Conservation (phyloP, 2,113 vertebrate genomes). For the Eleginops maclovinus region DNA sequence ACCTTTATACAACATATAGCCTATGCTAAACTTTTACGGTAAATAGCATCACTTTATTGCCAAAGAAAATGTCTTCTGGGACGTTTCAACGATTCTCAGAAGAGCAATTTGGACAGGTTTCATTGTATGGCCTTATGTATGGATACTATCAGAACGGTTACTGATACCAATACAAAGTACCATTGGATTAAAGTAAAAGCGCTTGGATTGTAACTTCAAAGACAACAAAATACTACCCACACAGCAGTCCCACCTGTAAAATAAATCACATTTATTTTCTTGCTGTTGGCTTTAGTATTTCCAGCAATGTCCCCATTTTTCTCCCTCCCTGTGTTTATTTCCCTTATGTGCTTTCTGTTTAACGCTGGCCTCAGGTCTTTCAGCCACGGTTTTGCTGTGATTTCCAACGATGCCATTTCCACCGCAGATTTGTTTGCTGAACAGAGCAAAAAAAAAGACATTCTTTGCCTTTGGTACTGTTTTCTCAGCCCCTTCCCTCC, state of each 20-base stretch:
- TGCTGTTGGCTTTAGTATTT: neutral
- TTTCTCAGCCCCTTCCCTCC: conserved; percentile 45
- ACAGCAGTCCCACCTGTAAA: neutral
- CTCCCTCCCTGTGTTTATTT: neutral
- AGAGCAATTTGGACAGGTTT: neutral
- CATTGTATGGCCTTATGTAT: neutral
- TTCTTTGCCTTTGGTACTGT: conserved; percentile 33
- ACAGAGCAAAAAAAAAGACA: conserved; percentile 41
- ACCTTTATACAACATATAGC: neutral
- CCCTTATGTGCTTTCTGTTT: conserved; percentile 1
- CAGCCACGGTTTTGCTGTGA: conserved; percentile 24
- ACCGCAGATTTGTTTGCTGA: conserved; percentile 39
- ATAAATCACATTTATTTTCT: neutral
- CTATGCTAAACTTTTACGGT: neutral
- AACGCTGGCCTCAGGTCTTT: conserved; percentile 49
- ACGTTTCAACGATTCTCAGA: neutral
- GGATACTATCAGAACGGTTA: neutral
- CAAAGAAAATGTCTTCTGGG: neutral
- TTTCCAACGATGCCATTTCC: conserved; percentile 30
- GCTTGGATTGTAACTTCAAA: neutral
- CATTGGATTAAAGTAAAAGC: neutral
- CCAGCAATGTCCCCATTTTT: neutral
- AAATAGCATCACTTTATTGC: neutral
- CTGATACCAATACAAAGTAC: neutral
- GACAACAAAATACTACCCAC: neutral